Conservation (phyloP, 2,888 invertebrate genomes). For the Ischnus inquisitorius region DNA sequence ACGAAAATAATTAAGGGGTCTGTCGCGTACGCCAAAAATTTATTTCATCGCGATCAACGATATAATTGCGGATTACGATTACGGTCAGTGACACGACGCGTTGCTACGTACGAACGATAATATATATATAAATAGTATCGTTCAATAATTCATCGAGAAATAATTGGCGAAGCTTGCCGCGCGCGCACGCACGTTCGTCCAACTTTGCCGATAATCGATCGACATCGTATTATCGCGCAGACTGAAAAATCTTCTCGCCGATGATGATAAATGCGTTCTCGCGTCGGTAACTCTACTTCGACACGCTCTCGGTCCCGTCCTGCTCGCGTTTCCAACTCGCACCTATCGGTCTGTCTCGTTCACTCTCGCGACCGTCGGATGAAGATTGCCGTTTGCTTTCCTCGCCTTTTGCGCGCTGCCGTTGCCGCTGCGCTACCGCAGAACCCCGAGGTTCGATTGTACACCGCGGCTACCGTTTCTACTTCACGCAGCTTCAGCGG, state of each 20-base stretch:
- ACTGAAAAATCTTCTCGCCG: neutral
- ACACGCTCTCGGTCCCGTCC: constrained; percentile 36
- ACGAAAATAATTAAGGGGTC: too few species aligned
- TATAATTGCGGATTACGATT: neutral
- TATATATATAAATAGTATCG: neutral
- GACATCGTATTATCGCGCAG: constrained; percentile 18
- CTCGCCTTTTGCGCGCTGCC: constrained; percentile 31
- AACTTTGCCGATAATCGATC: constrained; percentile 5
- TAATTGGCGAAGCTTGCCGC: neutral
- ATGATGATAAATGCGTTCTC: constrained; percentile 42
- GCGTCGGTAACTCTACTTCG: constrained; percentile 22
- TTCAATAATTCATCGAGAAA: neutral
- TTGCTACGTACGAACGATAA: too few species aligned
- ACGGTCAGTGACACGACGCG: neutral
- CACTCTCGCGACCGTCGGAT: constrained; percentile 46
- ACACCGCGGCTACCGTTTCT: constrained; percentile 35
- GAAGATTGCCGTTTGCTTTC: constrained; percentile 63
- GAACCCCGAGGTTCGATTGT: neutral
- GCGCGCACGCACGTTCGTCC: neutral
- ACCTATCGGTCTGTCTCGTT: neutral
- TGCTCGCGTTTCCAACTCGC: neutral
- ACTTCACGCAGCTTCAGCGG: constrained; percentile 46
- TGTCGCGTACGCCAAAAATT: too few species aligned
- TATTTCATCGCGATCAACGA: too few species aligned
- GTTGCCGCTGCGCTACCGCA: neutral